Conservation (phyloP, 2,113 vertebrate species). For the Hemibagrus wyckioides region DNA sequence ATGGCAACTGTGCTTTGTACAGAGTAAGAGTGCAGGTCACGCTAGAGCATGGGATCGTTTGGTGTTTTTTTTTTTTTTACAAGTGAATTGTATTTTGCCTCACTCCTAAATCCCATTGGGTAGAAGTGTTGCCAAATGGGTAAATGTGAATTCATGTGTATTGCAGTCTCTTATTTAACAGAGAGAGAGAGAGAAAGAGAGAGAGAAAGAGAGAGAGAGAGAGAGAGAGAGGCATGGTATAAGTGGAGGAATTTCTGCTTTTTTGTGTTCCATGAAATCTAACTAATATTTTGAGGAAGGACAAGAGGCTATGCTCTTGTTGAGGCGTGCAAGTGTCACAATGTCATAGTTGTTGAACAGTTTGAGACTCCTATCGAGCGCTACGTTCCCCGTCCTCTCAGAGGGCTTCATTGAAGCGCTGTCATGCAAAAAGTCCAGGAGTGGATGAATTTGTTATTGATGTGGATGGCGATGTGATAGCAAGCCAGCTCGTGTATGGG, state of each 20-base stretch:
- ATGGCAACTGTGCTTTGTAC: not conserved
- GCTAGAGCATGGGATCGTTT: not conserved
- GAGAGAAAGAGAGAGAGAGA: not conserved
- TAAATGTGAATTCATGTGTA: not conserved
- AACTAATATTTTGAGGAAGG: slow-evolving; percentile 7
- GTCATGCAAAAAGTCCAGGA: slow-evolving; percentile 38
- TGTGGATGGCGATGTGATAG: slow-evolving; percentile 38
- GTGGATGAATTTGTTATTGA: slow-evolving; percentile 34
- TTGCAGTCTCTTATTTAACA: not conserved
- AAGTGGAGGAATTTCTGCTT: not conserved
- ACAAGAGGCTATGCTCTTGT: not conserved
- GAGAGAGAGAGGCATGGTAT: not conserved
- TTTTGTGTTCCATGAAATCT: not conserved
- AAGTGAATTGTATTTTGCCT: not conserved
- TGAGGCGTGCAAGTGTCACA: not conserved
- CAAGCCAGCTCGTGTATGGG: slow-evolving; percentile 10
- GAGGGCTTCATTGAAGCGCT: slow-evolving; percentile 13
- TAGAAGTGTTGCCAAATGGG: not conserved
- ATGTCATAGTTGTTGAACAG: not conserved
- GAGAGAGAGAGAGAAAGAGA: not conserved
- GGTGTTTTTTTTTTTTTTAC: not conserved
- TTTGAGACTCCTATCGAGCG: not conserved
- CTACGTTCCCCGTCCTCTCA: not conserved
- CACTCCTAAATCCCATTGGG: not conserved
- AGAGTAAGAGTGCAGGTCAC: not conserved